Base-by-base conservation (phyloP, 2,888 invertebrate genomes). In the Agriopis marginaria region DNA sequence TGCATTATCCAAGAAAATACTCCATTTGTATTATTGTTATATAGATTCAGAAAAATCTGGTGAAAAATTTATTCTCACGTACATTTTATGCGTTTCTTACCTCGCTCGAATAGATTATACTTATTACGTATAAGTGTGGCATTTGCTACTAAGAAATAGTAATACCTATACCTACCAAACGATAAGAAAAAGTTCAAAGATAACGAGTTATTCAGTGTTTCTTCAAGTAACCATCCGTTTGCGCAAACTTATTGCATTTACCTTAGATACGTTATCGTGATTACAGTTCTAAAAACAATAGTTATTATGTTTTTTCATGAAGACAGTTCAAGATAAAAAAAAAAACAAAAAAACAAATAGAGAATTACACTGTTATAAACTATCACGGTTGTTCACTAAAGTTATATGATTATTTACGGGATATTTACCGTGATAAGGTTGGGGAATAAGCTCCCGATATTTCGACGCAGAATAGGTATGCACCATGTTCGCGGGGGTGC, bases 181-280 rank as follows among this genome's bases (percentile, higher is more conserved):
- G 42, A 54, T 44, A 63, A 63, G 53, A 49, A 60, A 60, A 60
- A 49, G 49, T 49, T 60, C 2, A 32, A 14, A 44, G 23, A 32
- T 45, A 62, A 45, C 14, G 45, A 44, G n/a, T n/a, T 32, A 4
- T 17, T n/a, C 8, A 11, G 55, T 7, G 32, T 58, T 7, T 23
- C 45, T 58, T 32, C n/a, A 44, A 55, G 45, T 32, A 17, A 56
- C 23, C 58, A 47, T 45, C n/a, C 40, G 7, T 45, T 47, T 58
- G 42, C 2, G 4, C 8, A 4, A 45, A 45, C 9, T 45, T 58
- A 32, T 45, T 58, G 9, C 45, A 45, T 58, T 23, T 58, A 32
- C 58, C 45, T 45, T 32, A 58, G 44, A 58, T 58, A 55, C 0
- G 42, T 7, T 10, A 7, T 42, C 42, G 32, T 32, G 32, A 32